Conservation (phyloP, 2,888 invertebrate genomes). For the Drosophila meridionalis region DNA sequence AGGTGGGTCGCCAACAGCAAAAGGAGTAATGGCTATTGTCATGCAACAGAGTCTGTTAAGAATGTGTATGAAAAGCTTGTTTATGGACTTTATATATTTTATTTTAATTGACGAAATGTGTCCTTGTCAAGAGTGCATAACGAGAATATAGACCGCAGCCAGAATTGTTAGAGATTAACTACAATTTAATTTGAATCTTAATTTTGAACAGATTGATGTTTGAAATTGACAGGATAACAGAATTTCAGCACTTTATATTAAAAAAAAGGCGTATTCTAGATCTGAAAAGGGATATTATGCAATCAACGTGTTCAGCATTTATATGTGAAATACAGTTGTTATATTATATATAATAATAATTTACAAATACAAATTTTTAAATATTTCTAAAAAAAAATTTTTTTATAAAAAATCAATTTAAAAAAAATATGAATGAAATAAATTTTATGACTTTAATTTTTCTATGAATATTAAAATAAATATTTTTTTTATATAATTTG, state of each 20-base stretch:
- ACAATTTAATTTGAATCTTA: background rate
- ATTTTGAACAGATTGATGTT: background rate
- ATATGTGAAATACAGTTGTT: background rate
- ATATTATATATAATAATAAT: no score
- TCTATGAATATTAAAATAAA: no score
- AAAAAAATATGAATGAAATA: no score
- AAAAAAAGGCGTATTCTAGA: background rate
- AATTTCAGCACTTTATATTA: background rate
- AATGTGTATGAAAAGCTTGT: background rate
- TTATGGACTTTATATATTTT: background rate
- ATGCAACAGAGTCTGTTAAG: background rate
- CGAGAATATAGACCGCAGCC: background rate
- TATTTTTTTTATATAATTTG: no score
- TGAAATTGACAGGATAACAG: background rate
- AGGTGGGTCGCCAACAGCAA: slow-evolving; percentile 66
- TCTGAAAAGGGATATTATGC: background rate
- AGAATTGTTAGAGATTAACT: background rate
- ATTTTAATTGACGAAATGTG: background rate
- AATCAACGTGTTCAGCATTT: background rate
- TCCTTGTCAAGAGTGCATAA: background rate
- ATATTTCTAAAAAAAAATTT: no score
- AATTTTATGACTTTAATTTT: no score
- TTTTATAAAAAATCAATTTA: no score
- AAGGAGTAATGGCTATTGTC: background rate
- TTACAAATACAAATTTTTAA: no score